These are phyloP conservation scores for Cyrtodaria siliqua DNA, from an alignment of 2,888 invertebrate species.

Conservation along the genomic window DNA sequence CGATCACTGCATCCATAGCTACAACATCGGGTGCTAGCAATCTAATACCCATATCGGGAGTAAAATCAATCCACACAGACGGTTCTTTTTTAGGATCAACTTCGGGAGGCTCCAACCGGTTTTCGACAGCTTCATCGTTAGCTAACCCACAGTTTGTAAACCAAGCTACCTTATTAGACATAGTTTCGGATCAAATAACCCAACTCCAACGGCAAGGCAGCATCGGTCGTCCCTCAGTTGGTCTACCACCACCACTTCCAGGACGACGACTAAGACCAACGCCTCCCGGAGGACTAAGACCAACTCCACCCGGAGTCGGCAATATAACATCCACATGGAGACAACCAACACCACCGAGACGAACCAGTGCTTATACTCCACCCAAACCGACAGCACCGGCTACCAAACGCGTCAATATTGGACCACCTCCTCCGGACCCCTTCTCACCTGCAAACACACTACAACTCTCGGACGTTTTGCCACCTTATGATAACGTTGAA, in stretches of 20 bases:
- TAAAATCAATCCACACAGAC: slow-evolving; percentile 35
- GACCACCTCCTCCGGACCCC: slow-evolving; percentile 26
- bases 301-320: too few relatives aligned
- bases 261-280: too few relatives aligned
- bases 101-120: slow-evolving; percentile 12
- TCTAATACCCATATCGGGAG: not conserved
- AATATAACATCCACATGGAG: slow-evolving; percentile 53
- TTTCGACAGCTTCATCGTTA: slow-evolving; percentile 12
- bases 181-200: slow-evolving; percentile 47
- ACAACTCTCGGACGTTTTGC: too few relatives aligned
- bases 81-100: slow-evolving; percentile 46
- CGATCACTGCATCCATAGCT: not conserved
- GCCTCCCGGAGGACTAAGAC: too few relatives aligned
- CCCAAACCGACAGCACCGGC: not conserved
- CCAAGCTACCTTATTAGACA: slow-evolving; percentile 35
- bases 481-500: too few relatives aligned
- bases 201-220: slow-evolving; percentile 11
- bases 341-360: slow-evolving; percentile 32
- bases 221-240: too few relatives aligned
- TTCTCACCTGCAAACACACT: too few relatives aligned
- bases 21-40: not conserved
- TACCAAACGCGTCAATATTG: slow-evolving; percentile 12
- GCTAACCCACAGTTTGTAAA: slow-evolving; percentile 34
- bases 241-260: too few relatives aligned
- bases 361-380: slow-evolving; percentile 13